Conservation (phyloP, 1,140 invertebrate species). For the Meloidogyne exigua region DNA sequence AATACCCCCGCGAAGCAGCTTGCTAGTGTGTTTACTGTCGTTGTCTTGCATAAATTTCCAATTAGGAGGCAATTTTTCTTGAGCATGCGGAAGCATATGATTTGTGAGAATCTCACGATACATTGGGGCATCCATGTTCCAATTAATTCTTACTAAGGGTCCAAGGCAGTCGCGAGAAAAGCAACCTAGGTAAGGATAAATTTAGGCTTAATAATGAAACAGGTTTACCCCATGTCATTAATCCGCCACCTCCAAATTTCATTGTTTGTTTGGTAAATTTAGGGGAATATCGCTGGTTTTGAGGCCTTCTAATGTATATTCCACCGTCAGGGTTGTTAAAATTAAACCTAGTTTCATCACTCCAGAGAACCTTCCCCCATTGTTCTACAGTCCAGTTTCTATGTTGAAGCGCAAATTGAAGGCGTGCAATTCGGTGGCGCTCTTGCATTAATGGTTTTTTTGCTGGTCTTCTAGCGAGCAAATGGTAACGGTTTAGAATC, state of each 20-base stretch:
- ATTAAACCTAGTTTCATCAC: slow-evolving; percentile 49
- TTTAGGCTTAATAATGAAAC: background rate
- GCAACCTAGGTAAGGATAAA: slow-evolving; percentile 29
- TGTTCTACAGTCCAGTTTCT: slow-evolving; percentile 27
- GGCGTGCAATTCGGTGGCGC: slow-evolving; percentile 13
- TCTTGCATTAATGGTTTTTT: slow-evolving; percentile 29
- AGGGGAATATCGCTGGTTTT: slow-evolving; percentile 35
- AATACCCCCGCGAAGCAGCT: background rate
- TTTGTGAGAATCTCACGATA: slow-evolving; percentile 27
- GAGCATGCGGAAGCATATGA: slow-evolving; percentile 24
- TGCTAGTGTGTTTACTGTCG: slow-evolving; percentile 17
- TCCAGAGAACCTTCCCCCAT: slow-evolving; percentile 47
- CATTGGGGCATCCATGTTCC: slow-evolving; percentile 55
- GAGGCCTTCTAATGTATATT: slow-evolving; percentile 36
- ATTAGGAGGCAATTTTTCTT: background rate
- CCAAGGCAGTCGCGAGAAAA: slow-evolving; percentile 56
- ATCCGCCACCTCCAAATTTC: slow-evolving; percentile 61
- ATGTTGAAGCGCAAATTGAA: slow-evolving; percentile 36
- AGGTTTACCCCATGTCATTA: slow-evolving; percentile 59
- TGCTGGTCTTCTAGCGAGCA: slow-evolving; percentile 17
- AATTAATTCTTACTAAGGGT: slow-evolving; percentile 59
- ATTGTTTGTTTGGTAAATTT: slow-evolving; percentile 56
- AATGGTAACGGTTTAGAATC: slow-evolving; percentile 21
- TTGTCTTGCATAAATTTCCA: slow-evolving; percentile 14
- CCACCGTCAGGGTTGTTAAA: slow-evolving; percentile 40